Conservation (phyloP, 2,113 vertebrate species). For the Cynoglossus semilaevis region DNA sequence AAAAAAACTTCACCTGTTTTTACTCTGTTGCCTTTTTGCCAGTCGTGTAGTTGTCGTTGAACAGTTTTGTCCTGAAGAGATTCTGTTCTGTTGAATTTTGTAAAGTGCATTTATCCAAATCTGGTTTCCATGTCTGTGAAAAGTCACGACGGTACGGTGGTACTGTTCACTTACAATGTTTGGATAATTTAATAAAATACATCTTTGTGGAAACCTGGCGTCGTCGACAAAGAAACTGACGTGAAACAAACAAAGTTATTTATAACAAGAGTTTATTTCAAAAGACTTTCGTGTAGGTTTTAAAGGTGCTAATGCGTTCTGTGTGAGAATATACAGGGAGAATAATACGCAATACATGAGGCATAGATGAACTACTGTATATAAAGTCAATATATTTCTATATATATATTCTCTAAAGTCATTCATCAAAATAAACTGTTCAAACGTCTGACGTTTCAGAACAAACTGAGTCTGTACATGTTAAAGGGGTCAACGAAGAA, state of each 20-base stretch:
- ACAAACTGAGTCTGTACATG: slow-evolving; percentile 41
- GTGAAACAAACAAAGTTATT: slow-evolving; percentile 42
- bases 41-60: slow-evolving; percentile 59
- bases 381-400: slow-evolving; percentile 35
- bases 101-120: slow-evolving; percentile 62
- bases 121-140: slow-evolving; percentile 51
- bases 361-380: slow-evolving; percentile 59
- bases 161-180: slow-evolving; percentile 66
- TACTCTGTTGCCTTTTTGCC: slow-evolving; percentile 65
- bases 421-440: slow-evolving; percentile 68
- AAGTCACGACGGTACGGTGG: slow-evolving; percentile 47
- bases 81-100: slow-evolving; percentile 66
- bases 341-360: slow-evolving; percentile 64
- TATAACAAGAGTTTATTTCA: slow-evolving; percentile 76
- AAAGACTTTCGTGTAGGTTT: slow-evolving; percentile 72
- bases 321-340: slow-evolving; percentile 65
- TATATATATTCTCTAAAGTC: slow-evolving; percentile 54
- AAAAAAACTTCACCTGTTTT: slow-evolving; percentile 52
- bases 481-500: slow-evolving; percentile 36
- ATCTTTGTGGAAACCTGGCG: slow-evolving; percentile 55
- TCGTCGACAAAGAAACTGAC: slow-evolving; percentile 17
- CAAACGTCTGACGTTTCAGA: slow-evolving; percentile 37
- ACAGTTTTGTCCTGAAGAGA: slow-evolving; percentile 44
- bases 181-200: slow-evolving; percentile 74
- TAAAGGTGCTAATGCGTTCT: slow-evolving; percentile 70